phyloP scores from a whole-genome alignment of 2,113 vertebrate genomes.

The Polyodon spathula region DNA sequence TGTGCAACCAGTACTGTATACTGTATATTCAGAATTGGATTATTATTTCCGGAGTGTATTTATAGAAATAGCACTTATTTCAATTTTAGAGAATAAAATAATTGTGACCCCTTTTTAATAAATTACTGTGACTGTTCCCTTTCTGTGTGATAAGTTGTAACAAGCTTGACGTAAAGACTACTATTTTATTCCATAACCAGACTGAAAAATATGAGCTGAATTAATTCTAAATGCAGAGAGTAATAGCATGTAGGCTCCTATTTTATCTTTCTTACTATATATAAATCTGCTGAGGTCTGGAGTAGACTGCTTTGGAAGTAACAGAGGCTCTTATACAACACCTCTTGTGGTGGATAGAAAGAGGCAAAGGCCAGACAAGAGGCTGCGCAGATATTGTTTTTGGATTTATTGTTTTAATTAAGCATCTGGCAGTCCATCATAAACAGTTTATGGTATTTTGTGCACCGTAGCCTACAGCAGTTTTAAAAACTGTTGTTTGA shows the following conservation, averaged over 20 bases:
- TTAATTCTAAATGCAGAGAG: conserved; percentile 76
- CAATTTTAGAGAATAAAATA: too few species aligned
- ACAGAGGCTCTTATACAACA: conserved; percentile 49
- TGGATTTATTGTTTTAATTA: conserved; percentile 95
- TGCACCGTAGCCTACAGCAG: conserved; percentile 60
- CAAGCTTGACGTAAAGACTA: conserved; percentile 70
- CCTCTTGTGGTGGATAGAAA: conserved; percentile 64
- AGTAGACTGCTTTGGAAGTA: conserved; percentile 59
- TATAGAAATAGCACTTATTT: too few species aligned
- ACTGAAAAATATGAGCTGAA: conserved; percentile 85
- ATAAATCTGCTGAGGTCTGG: conserved; percentile 67
- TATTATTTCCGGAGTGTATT: too few species aligned
- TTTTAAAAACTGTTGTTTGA: conserved; percentile 79
- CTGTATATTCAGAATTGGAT: too few species aligned
- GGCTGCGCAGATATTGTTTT: conserved; percentile 70
- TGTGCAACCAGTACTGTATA: too few species aligned
- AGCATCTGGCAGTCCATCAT: conserved; percentile 81
- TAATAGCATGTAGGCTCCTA: conserved; percentile 70
- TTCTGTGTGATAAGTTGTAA: conserved; percentile 14
- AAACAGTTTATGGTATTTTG: conserved; percentile 81
- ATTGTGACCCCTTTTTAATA: too few species aligned
- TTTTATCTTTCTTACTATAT: conserved; percentile 77
- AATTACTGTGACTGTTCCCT: background rate
- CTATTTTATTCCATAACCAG: conserved; percentile 73
- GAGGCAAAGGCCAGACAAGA: conserved; percentile 76